Evolutionary conservation across 2,888 invertebrate species (phyloP).

Genomic region (Drosophila parthenogenetica): DNA sequence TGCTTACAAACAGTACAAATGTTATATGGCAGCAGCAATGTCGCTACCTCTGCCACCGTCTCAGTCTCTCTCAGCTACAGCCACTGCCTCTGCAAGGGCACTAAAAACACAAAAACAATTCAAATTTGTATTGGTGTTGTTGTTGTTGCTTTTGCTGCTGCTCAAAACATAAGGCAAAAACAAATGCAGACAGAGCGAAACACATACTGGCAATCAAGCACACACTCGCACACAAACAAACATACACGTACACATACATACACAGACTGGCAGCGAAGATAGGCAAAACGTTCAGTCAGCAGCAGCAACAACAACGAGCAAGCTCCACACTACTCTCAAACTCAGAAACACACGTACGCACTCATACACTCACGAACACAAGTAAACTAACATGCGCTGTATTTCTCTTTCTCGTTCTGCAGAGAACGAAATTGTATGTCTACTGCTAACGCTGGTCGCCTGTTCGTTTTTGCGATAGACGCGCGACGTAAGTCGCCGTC

Average conservation of each 20-base stretch:
- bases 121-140: conserved; percentile 35
- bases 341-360: conserved; percentile 10
- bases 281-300: conserved; percentile 37
- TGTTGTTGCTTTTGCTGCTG: conserved; percentile 30
- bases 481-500: conserved; percentile 83
- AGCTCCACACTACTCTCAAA: conserved; percentile 31
- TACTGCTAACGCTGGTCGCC: conserved; percentile 70
- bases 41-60: neutral
- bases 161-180: conserved; percentile 53
- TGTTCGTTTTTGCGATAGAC: conserved; percentile 85
- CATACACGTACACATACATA: conserved; percentile 4
- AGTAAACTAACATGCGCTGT: neutral
- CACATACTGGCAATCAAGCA: conserved; percentile 14
- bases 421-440: conserved; percentile 26
- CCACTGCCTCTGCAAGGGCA: conserved; percentile 38
- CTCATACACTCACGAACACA: neutral
- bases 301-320: conserved; percentile 18
- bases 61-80: neutral
- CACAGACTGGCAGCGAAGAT: conserved; percentile 35
- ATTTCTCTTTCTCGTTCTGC: conserved; percentile 16
- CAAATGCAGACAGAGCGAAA: conserved; percentile 41
- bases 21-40: conserved; percentile 6
- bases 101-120: conserved; percentile 37
- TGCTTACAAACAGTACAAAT: conserved; percentile 30
- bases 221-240: conserved; percentile 9